Evolutionary conservation across 2,888 invertebrate species (phyloP).

Genomic region (Pecten maximus): DNA sequence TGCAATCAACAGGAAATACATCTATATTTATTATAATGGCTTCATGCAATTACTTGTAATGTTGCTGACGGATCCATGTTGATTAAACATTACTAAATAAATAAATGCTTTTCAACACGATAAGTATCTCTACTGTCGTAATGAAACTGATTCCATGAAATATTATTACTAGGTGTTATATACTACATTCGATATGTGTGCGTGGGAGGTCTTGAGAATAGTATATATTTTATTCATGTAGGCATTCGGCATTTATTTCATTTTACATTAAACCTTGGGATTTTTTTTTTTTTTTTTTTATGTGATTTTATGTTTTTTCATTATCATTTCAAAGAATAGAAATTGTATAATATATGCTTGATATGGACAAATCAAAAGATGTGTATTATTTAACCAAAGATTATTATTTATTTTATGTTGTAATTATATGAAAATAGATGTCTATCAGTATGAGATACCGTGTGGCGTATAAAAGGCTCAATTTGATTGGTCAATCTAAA

Average conservation of each 20-base stretch:
- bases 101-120: background rate
- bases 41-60: background rate
- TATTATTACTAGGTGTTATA: background rate
- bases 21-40: constrained; percentile 6
- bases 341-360: background rate
- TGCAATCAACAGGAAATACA: background rate
- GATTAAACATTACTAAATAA: background rate
- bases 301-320: background rate
- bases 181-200: constrained; percentile 5
- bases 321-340: background rate
- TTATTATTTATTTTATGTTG: constrained; percentile 17
- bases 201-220: background rate
- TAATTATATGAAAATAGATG: constrained; percentile 33
- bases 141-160: background rate
- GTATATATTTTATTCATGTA: background rate
- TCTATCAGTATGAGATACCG: background rate
- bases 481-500: background rate
- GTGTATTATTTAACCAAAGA: constrained; percentile 31
- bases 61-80: background rate
- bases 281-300: background rate
- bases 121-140: background rate
- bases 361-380: background rate
- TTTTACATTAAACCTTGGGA: background rate
- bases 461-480: background rate
- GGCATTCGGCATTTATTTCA: background rate